phyloP scores from a whole-genome alignment of 2,113 vertebrate genomes.

The Eptesicus fuscus region DNA sequence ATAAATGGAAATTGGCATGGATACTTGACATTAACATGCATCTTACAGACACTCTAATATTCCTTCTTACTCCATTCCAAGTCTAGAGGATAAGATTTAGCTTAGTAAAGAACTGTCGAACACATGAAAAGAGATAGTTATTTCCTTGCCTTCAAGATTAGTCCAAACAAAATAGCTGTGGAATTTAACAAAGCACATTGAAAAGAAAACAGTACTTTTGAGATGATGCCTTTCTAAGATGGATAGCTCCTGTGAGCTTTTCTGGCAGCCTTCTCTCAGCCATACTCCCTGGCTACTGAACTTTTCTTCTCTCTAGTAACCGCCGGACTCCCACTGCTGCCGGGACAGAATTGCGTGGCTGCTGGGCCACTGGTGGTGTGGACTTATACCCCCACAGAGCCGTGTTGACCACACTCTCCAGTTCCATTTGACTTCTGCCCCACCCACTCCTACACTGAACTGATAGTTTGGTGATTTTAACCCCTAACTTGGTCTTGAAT shows the following conservation, averaged over 20 bases:
- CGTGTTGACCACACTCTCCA: neutral
- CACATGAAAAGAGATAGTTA: neutral
- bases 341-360: neutral
- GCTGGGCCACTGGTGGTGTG: neutral
- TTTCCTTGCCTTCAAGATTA: constrained; percentile 7
- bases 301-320: constrained; percentile 33
- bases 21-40: neutral
- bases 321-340: neutral
- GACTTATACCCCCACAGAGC: neutral
- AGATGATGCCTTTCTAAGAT: constrained; percentile 32
- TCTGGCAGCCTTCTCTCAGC: neutral
- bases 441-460: neutral
- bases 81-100: neutral
- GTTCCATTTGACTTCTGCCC: neutral
- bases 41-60: neutral
- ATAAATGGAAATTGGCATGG: neutral
- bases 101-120: neutral
- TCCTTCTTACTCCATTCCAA: neutral
- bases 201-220: constrained; percentile 14
- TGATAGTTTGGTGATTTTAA: neutral
- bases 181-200: constrained; percentile 54
- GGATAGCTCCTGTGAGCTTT: neutral
- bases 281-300: neutral
- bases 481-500: neutral
- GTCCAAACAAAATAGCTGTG: constrained; percentile 36